These are phyloP conservation scores for Nasonia giraulti DNA, from an alignment of 1,140 invertebrate species.

Conservation along the genomic window DNA sequence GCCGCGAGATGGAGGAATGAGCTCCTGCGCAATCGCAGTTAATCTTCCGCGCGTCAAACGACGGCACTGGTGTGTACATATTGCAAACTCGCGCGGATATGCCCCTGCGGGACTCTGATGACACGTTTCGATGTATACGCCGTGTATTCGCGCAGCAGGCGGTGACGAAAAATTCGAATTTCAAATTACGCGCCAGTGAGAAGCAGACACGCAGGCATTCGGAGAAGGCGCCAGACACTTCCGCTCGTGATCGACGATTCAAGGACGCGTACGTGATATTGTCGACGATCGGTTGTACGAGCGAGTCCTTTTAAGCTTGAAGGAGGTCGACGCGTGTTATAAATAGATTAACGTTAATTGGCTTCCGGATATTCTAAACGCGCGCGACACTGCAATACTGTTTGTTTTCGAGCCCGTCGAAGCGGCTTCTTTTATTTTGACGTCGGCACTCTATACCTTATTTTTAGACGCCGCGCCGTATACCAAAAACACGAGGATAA, in stretches of 20 bases:
- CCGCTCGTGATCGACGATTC: not conserved
- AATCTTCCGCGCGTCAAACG: conserved; percentile 70
- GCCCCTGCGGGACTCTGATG: not conserved
- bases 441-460: no score
- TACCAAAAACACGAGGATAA: not conserved
- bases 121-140: not conserved
- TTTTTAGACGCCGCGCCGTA: not conserved
- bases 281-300: not conserved
- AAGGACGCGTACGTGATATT: not conserved
- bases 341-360: not conserved
- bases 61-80: conserved; percentile 49
- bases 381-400: not conserved
- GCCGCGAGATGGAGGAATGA: conserved; percentile 68
- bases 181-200: conserved; percentile 23
- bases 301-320: not conserved
- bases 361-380: not conserved
- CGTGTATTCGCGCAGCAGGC: not conserved
- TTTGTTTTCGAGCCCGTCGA: no score
- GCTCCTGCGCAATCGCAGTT: conserved; percentile 65
- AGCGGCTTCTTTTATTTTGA: no score
- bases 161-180: conserved; percentile 30
- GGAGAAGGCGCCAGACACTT: conserved; percentile 4
- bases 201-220: not conserved
- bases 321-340: not conserved
- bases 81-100: not conserved